Conservation (phyloP, 2,888 invertebrate species). For the Drosophila histrio region DNA sequence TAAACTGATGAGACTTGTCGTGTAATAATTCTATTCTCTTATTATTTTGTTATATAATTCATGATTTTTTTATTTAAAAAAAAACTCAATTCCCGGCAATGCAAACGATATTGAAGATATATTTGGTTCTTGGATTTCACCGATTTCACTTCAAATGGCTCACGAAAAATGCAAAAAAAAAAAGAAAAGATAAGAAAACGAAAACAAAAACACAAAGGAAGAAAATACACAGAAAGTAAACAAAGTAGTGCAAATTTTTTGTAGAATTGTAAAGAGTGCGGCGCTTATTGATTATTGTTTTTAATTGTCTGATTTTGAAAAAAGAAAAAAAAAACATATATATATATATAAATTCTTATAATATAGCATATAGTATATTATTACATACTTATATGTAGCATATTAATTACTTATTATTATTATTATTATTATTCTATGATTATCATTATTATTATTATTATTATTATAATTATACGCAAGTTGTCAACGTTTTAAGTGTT, state of each 20-base stretch:
- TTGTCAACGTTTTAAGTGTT: constrained; percentile 48
- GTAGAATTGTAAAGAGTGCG: constrained; percentile 47
- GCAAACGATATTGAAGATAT: not conserved
- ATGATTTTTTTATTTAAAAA: not conserved
- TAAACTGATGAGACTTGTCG: constrained; percentile 14
- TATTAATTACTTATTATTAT: constrained; percentile 33
- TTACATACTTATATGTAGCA: constrained; percentile 34
- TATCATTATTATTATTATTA: constrained; percentile 29
- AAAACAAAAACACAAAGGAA: not conserved
- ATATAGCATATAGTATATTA: constrained; percentile 31
- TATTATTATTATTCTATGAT: constrained; percentile 38
- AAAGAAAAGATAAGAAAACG: not conserved
- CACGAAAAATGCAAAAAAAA: constrained; percentile 21
- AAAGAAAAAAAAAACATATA: constrained; percentile 2
- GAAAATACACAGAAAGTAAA: constrained; percentile 14
- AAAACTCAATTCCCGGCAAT: not conserved
- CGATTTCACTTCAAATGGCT: not conserved
- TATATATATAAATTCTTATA: constrained; percentile 28
- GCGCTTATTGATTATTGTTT: constrained; percentile 52
- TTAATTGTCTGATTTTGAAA: constrained; percentile 53
- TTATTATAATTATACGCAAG: constrained; percentile 30
- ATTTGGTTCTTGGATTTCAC: not conserved
- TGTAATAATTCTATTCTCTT: constrained; percentile 19
- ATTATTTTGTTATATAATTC: constrained; percentile 1
- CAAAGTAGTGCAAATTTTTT: constrained; percentile 40